A percentile compares a stretch with the other conserved stretches of the same genome.
Conservation (phyloP, 2,113 vertebrate species). For the Aspiorhynchus laticeps region DNA sequence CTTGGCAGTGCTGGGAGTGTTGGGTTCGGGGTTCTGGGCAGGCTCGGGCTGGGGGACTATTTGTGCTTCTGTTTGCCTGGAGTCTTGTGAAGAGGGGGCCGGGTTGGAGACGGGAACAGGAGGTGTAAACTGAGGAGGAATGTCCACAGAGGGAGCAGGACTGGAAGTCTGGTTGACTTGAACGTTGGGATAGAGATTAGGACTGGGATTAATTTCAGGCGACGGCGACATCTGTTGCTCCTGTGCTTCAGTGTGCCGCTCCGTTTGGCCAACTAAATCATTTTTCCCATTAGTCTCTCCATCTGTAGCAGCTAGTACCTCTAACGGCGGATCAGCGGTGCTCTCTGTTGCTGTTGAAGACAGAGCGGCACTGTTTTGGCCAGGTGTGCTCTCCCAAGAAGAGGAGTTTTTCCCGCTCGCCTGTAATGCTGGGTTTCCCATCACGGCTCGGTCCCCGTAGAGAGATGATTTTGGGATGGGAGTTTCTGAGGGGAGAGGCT, state of each 20-base stretch:
- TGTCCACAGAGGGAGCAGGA: slow-evolving; percentile 5
- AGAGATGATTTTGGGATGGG: slow-evolving; percentile 68
- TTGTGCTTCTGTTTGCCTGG: slow-evolving; percentile 47
- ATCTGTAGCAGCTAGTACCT: slow-evolving; percentile 24
- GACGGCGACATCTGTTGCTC: slow-evolving; percentile 49
- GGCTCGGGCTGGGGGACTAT: slow-evolving; percentile 43
- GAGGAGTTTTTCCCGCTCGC: neutral
- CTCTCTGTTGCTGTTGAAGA: neutral
- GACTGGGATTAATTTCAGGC: slow-evolving; percentile 63
- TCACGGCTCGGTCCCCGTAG: slow-evolving; percentile 67
- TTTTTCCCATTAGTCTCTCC: slow-evolving; percentile 17
- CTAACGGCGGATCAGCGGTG: slow-evolving; percentile 29
- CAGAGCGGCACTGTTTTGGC: neutral
- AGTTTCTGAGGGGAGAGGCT: slow-evolving; percentile 53
- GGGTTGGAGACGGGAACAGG: slow-evolving; percentile 12
- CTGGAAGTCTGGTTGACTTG: slow-evolving; percentile 63
- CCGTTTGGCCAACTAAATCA: neutral
- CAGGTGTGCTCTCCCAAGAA: neutral
- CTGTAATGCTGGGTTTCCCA: slow-evolving; percentile 40
- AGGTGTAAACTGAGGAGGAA: slow-evolving; percentile 44
- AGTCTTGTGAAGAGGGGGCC: neutral
- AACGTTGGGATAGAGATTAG: slow-evolving; percentile 69
- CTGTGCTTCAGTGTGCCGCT: slow-evolving; percentile 39
- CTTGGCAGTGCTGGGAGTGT: slow-evolving; percentile 24
- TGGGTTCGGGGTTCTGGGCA: slow-evolving; percentile 52